A percentile compares a stretch with the other conserved stretches of the same genome.
These are phyloP conservation scores for Drosophila suzukii DNA, from an alignment of 1,140 invertebrate species.

Conservation along the genomic window DNA sequence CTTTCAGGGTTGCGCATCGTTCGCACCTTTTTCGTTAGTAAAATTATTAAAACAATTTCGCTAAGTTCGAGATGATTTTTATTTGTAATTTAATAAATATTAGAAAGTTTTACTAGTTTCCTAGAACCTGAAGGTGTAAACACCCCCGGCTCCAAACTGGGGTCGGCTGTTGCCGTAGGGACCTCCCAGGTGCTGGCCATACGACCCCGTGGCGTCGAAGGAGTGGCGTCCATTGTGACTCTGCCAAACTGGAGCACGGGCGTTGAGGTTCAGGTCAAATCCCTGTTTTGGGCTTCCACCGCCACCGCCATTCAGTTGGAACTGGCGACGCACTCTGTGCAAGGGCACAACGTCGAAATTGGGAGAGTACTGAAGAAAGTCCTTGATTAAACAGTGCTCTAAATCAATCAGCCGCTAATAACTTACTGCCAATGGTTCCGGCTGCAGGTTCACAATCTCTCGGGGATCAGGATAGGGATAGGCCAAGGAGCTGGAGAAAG, in stretches of 20 bases:
- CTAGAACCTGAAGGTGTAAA: conserved; percentile 69
- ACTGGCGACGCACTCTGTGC: conserved; percentile 54
- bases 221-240: conserved; percentile 74
- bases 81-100: background rate
- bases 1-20: too few relatives aligned
- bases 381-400: background rate
- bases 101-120: background rate
- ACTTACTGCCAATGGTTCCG: conserved; percentile 34
- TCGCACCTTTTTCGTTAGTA: too few relatives aligned
- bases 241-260: conserved; percentile 68
- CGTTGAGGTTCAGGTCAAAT: conserved; percentile 63
- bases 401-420: too few relatives aligned
- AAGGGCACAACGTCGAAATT: conserved; percentile 1
- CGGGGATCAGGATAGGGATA: conserved; percentile 37
- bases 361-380: conserved; percentile 5
- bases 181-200: conserved; percentile 74
- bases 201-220: conserved; percentile 65
- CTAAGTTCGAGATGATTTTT: background rate
- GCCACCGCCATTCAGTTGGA: conserved; percentile 49
- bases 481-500: conserved; percentile 18
- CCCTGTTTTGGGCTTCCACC: conserved; percentile 69
- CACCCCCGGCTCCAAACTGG: conserved; percentile 61
- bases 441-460: conserved; percentile 9
- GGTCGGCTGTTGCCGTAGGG: conserved; percentile 76
- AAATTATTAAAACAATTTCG: too few relatives aligned